Evolutionary conservation across 2,888 invertebrate species (phyloP).

Genomic region (Gnatocerus cornutus): DNA sequence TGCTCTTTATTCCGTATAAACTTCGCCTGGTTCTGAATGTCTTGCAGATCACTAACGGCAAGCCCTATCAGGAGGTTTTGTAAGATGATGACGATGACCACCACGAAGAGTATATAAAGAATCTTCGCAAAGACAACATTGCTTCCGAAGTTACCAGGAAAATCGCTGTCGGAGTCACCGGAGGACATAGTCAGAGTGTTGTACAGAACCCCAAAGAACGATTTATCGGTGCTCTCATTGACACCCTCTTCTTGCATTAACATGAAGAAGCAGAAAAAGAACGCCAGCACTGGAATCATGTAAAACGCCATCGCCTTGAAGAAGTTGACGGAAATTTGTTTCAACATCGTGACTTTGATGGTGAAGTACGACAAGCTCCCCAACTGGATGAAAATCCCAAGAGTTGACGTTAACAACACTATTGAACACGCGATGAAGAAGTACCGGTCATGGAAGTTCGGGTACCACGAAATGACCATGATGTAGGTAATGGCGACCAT

Average conservation of each 20-base stretch:
- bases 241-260: neutral
- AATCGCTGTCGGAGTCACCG: slow-evolving; percentile 3
- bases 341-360: neutral
- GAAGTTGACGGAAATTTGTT: neutral
- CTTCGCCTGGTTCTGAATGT: slow-evolving; percentile 16
- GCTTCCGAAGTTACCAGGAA: neutral
- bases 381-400: slow-evolving; percentile 5
- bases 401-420: neutral
- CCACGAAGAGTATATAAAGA: neutral
- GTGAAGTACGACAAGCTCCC: neutral
- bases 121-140: neutral
- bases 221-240: too few relatives aligned
- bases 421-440: neutral
- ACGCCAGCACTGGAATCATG: neutral
- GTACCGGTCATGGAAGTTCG: neutral
- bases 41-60: slow-evolving; percentile 22
- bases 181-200: slow-evolving; percentile 9
- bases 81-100: slow-evolving; percentile 12
- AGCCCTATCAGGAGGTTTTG: slow-evolving; percentile 26
- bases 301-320: neutral
- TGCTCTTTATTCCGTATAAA: slow-evolving; percentile 11
- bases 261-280: slow-evolving; percentile 4
- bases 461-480: neutral
- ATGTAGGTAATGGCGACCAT: neutral
- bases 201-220: neutral